A percentile compares a stretch with the other conserved stretches of the same genome.
Conservation (phyloP, 2,797 vertebrate species). For the Malurus splendens region DNA sequence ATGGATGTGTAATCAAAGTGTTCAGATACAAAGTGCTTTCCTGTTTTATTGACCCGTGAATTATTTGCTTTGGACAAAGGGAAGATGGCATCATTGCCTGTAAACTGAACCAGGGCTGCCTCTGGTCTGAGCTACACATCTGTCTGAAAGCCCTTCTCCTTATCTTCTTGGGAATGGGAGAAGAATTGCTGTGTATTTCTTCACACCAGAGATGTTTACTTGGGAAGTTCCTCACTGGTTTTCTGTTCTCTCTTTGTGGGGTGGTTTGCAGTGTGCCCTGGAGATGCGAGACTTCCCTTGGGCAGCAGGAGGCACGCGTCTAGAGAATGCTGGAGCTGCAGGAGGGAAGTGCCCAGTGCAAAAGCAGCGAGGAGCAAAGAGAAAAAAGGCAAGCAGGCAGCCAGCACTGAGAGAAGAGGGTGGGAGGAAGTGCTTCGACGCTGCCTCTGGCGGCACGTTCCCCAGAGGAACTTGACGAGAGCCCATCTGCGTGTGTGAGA, state of each 20-base stretch:
- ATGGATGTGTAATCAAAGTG: neutral
- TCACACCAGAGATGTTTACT: neutral
- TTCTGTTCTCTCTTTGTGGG: conserved; percentile 15
- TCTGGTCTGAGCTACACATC: neutral
- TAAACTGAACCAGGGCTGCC: neutral
- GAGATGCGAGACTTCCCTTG: conserved; percentile 95
- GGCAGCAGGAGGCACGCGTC: conserved; percentile 86
- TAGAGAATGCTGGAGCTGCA: conserved; percentile 98
- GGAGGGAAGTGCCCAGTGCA: conserved; percentile 91
- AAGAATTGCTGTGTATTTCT: neutral
- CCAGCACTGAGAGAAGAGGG: conserved; percentile 70
- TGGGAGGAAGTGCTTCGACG: conserved; percentile 55
- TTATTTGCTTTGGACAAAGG: neutral
- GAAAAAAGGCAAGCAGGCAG: conserved; percentile 87
- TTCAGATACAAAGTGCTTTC: neutral
- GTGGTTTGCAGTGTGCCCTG: conserved; percentile 82
- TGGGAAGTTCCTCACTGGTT: neutral
- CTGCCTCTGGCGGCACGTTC: conserved; percentile 59
- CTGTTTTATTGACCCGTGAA: neutral
- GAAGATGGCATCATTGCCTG: neutral
- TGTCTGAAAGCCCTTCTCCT: neutral
- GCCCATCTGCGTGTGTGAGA: conserved; percentile 80
- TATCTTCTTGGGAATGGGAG: neutral
- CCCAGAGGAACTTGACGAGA: conserved; percentile 83
- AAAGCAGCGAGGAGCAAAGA: conserved; percentile 90